Evolutionary conservation across 2,797 vertebrate genomes (phyloP).

Genomic region (Cottoperca gobio): DNA sequence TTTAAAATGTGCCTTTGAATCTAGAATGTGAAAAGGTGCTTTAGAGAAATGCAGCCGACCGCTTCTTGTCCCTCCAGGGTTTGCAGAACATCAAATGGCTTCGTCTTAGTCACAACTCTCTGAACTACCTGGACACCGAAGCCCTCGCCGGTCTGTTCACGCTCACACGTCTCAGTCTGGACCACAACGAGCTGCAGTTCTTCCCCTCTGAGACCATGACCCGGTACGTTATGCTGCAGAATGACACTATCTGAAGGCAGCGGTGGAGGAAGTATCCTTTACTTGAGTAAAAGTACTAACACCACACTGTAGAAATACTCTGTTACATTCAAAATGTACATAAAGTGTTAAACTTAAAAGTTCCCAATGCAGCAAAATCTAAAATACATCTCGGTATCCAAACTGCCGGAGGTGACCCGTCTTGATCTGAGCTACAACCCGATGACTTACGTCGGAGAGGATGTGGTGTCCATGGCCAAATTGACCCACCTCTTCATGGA

Average conservation of each 20-base stretch:
- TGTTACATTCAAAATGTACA: too few species aligned
- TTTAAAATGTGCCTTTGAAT: too few species aligned
- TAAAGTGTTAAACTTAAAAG: not conserved
- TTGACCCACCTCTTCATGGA: constrained; percentile 91
- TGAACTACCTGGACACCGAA: constrained; percentile 90
- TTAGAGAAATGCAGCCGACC: not conserved
- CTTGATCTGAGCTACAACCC: constrained; percentile 95
- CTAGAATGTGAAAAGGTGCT: too few species aligned
- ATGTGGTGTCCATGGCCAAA: constrained; percentile 88
- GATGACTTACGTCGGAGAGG: constrained; percentile 91
- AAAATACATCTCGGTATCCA: constrained; percentile 44
- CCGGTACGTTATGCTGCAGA: constrained; percentile 69
- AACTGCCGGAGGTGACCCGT: constrained; percentile 83
- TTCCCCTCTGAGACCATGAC: constrained; percentile 91
- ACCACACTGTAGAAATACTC: too few species aligned
- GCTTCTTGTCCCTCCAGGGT: constrained; percentile 73
- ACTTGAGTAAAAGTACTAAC: too few species aligned
- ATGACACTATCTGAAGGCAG: not conserved
- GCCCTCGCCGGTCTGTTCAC: constrained; percentile 90
- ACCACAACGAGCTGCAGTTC: constrained; percentile 94
- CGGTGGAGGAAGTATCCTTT: too few species aligned
- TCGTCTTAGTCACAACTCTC: constrained; percentile 91
- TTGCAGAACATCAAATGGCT: constrained; percentile 91
- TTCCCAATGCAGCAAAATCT: not conserved
- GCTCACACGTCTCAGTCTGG: constrained; percentile 90